Evolutionary conservation across 2,113 vertebrate genomes (phyloP), one percentile per base, ranked within the genome.

Genomic region (Alexandromys fortis): DNA sequence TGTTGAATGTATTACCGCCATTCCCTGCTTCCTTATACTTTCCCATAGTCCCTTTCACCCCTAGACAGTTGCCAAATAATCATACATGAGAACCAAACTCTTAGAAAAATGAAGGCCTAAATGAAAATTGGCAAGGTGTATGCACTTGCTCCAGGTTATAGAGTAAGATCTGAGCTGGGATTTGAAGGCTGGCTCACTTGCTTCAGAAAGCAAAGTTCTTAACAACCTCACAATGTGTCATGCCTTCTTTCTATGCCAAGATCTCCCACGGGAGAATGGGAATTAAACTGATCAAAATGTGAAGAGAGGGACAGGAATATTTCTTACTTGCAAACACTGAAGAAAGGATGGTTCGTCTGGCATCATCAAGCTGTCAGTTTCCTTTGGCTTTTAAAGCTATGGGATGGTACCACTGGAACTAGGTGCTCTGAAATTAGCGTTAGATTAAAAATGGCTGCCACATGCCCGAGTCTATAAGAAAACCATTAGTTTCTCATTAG

Each of bases 371-470:
- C 49, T 77, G 72, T 75, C 85, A 55, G 42, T 90, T 92, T 97
- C 70, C 49, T 70, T 88, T 83, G 65, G 70, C 79, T 94, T 97
- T 92, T 94, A 65, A 86, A 67, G n/a, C 90, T 77, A 67, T 2
- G 90, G 72, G 52, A 70, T 3, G 16, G 65, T 63, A 49, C 58
- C 35, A 4, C 22, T 92, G 72, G n/a, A 92, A 16, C 38, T 13
- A 14, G 49, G 47, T 68, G 52, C 58, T 72, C 94, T 0, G 35
- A 87, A 92, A 94, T 81, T 28, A 63, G 52, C 49, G 26, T 61
- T 45, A 76, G 75, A 93, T 79, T 63, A 78, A 91, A 86, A 90
- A 77, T 52, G 45, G 45, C 76, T 83, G 61, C 76, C 65, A 88
- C 61, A 90, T 68, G 79, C 33, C 45, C 24, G 30, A 70, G 49